Base-by-base conservation (phyloP, 2,797 vertebrate genomes). In the Kryptopterus vitreolus region DNA sequence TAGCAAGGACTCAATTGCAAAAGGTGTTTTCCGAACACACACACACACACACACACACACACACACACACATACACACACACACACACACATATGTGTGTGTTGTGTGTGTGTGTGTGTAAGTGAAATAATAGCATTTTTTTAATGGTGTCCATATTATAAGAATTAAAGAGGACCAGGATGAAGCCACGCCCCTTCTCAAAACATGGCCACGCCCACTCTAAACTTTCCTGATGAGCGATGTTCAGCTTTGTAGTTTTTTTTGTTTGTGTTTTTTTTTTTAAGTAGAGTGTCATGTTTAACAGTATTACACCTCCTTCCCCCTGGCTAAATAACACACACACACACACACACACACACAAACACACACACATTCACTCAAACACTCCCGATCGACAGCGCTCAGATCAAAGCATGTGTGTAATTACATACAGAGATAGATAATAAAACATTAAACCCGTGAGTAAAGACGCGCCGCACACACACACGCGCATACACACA, bases 1-100 rank as follows among this genome's bases (percentile, higher is more conserved):
- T 97, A 85, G 2, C 22, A 20, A 15, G 15, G 53, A 52, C 13
- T 57, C 20, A 13, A 46, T 57, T 75, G 22, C 35, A 43, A 48
- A 75, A 61, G 38, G 55, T 75, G 38, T 61, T 75, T 59, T 59
- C 72, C 35, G 12, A 74, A n/a, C 4, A n/a, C 50, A 18, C 29
- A 35, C 62, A 57, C 62, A 24, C 66, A 66, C 63, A 43, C 35
- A 8, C 38, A 68, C 63, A 66, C 22, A 46, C 63, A 24, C 35
- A n/a, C 35, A 65, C 62, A 66, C 62, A 65, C 31, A 35, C 61
- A n/a, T 33, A 22, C 18, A 35, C 31, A 35, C 62, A 65, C 62
- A 81, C 75, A 85, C 83, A 88, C 83, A 96, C n/a, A n/a, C n/a
- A n/a, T n/a, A n/a, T n/a, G n/a, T n/a, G n/a, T n/a, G n/a, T n/a